Conservation (phyloP, 1,140 invertebrate species). For the Notospermus geniculatus region DNA sequence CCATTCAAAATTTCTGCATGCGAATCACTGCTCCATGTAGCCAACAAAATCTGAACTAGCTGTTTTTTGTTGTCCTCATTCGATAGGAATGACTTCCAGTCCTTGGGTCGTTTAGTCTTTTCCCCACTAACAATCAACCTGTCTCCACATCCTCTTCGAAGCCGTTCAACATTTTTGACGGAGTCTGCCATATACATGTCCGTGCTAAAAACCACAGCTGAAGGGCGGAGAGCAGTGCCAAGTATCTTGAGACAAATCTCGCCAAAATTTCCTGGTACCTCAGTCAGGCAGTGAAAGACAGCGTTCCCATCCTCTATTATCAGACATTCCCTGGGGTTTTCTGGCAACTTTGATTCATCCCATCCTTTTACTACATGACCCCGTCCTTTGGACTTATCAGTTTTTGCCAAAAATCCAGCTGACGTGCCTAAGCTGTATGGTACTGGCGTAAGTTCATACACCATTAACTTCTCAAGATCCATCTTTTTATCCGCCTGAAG, state of each 20-base stretch:
- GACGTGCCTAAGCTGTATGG: too few relatives aligned
- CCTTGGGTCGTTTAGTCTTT: neutral
- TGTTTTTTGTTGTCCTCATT: neutral
- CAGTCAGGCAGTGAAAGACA: neutral
- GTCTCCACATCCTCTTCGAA: neutral
- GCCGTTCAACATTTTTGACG: neutral
- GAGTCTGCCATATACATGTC: neutral
- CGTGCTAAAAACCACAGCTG: neutral
- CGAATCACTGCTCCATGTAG: neutral
- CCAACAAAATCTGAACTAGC: neutral
- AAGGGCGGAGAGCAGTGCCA: neutral
- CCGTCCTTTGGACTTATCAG: neutral
- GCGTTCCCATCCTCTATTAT: conserved; percentile 1
- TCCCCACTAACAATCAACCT: neutral
- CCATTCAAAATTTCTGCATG: neutral
- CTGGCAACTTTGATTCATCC: neutral
- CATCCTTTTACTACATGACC: neutral
- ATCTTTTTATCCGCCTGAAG: conserved; percentile 1
- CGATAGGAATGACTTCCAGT: neutral
- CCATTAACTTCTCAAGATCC: too few relatives aligned
- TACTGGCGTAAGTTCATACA: too few relatives aligned
- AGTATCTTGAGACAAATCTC: conserved; percentile 1
- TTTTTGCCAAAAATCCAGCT: too few relatives aligned
- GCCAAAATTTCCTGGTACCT: neutral
- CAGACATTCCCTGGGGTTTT: too few relatives aligned